Evolutionary conservation across 2,113 vertebrate genomes (phyloP), one percentile per base, ranked within the genome.

Genomic region (Semnopithecus entellus): DNA sequence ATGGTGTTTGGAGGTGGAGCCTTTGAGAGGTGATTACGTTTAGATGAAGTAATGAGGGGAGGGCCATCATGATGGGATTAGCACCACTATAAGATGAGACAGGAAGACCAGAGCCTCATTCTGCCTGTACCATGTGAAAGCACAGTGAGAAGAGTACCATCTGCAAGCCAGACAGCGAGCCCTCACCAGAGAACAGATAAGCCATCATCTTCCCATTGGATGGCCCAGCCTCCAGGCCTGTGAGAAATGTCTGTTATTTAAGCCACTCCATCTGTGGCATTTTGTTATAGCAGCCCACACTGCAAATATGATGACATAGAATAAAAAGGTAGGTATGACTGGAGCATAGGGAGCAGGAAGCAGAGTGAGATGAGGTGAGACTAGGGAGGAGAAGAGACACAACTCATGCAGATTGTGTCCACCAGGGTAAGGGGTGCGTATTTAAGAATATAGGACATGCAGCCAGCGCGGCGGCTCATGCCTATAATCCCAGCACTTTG

Each of bases 401-500:
- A 30, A 8, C 2, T 91, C 52, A 11, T 4, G 3, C 5, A 3
- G 10, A 45, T 5, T 22, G 10, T 79, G n/a, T n/a, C 32, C 17
- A 30, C 9, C 22, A 68, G 35, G 43, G 40, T n/a, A 80, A 84
- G 7, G 17, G 48, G 4, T 18, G 12, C 12, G 0, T 6, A 32
- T 83, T 82, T 43, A 55, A 55, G 18, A 55, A 55, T 55, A 55
- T 18, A 55, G 52, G 52, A 20, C 52, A 55, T 55, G 52, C 16
- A 18, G 52, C 18, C 5, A 2, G 2, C 0, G 2, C 2, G 2
- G 52, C 7, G 52, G 18, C 52, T 55, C 52, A 55, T 0, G 2
- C 52, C 52, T 55, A 17, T 20, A 7, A 55, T 55, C 52, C 52
- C 52, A 55, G 18, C 52, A 55, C 18, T 55, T 55, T 55, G 52